Evolutionary conservation across 2,888 invertebrate species (phyloP).

Genomic region (Beris chalybata): DNA sequence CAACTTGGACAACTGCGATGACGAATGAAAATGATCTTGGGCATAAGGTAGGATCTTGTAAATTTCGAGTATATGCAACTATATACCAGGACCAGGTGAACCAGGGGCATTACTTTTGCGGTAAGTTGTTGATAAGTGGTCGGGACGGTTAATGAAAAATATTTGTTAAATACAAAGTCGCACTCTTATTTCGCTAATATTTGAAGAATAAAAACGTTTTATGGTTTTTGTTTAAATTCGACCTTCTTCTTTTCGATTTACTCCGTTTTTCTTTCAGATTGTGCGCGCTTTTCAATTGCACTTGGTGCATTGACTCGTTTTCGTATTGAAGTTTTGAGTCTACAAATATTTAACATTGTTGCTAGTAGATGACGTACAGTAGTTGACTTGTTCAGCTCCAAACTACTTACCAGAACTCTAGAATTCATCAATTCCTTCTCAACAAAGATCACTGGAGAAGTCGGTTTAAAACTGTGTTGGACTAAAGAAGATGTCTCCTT

Average conservation of each 20-base stretch:
- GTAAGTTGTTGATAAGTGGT: slow-evolving; percentile 10
- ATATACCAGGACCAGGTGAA: background rate
- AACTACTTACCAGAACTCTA: too few relatives aligned
- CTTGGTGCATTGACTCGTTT: background rate
- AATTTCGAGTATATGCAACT: too few relatives aligned
- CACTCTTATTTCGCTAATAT: slow-evolving; percentile 21
- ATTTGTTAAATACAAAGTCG: slow-evolving; percentile 30
- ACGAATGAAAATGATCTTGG: background rate
- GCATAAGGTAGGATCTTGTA: too few relatives aligned
- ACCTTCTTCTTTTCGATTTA: background rate
- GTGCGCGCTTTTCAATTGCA: background rate
- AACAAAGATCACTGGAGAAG: too few relatives aligned
- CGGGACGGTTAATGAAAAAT: slow-evolving; percentile 27
- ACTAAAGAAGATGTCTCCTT: too few relatives aligned
- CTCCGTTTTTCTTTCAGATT: background rate
- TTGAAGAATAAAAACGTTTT: slow-evolving; percentile 29
- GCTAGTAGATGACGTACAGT: too few relatives aligned
- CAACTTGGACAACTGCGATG: background rate
- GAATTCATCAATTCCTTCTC: too few relatives aligned
- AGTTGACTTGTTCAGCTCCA: too few relatives aligned
- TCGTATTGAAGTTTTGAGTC: too few relatives aligned
- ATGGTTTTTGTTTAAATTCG: slow-evolving; percentile 8
- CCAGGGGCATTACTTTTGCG: background rate
- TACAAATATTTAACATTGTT: too few relatives aligned
- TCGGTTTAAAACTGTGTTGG: too few relatives aligned